Evolutionary conservation across 2,113 vertebrate genomes (phyloP).

Genomic region (Stomatorhinus ivindoensis): DNA sequence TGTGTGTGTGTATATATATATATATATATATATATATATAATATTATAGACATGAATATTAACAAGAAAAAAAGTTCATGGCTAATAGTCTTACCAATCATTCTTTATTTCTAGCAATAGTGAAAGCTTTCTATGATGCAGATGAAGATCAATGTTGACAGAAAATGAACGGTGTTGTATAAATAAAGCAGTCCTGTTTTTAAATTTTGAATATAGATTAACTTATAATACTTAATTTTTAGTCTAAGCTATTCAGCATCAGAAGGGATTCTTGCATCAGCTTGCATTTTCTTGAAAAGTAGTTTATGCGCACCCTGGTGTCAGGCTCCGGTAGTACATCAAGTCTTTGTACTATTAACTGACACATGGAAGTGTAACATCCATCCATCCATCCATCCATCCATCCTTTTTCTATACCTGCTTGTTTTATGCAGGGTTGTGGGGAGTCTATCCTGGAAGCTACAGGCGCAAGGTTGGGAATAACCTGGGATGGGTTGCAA

Average conservation of each 20-base stretch:
- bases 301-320: too few relatives aligned
- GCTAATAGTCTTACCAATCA: slow-evolving; percentile 19
- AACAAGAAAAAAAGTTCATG: background rate
- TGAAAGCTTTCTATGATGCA: background rate
- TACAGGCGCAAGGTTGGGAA: background rate
- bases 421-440: background rate
- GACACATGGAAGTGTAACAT: background rate
- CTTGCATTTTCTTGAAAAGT: too few relatives aligned
- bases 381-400: background rate
- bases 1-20: too few relatives aligned
- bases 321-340: background rate
- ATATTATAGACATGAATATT: slow-evolving; percentile 28
- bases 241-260: too few relatives aligned
- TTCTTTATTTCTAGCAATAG: background rate
- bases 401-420: background rate
- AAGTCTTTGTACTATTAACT: background rate
- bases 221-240: too few relatives aligned
- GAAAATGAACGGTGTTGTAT: background rate
- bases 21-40: background rate
- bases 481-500: background rate
- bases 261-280: too few relatives aligned
- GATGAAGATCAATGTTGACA: background rate
- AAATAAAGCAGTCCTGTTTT: background rate
- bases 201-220: too few relatives aligned
- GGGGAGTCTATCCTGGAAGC: background rate